Evolutionary conservation across 2,113 vertebrate genomes (phyloP).

Genomic region (Edolisoma coerulescens): DNA sequence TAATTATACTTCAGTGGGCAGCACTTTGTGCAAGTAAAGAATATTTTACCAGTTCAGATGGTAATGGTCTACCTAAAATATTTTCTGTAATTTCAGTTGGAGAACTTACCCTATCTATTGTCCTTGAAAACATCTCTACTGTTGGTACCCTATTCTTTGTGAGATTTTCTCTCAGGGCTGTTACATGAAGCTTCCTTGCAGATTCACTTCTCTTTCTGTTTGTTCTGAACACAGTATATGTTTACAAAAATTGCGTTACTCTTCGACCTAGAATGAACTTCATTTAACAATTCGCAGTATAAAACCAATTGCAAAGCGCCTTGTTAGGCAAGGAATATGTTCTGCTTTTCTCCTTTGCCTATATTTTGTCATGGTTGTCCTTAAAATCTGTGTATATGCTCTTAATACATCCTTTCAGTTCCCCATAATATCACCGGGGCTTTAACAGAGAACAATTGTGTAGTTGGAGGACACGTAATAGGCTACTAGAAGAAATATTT

Average conservation of each 20-base stretch:
- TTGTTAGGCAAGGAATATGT: background rate
- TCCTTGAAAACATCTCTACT: background rate
- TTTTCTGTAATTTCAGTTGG: background rate
- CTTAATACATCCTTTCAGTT: background rate
- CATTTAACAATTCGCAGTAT: background rate
- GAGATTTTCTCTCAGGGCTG: background rate
- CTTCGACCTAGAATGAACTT: background rate
- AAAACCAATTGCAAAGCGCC: background rate
- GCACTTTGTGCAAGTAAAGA: background rate
- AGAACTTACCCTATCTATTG: background rate
- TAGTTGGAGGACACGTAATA: conserved; percentile 12
- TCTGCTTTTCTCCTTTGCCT: conserved; percentile 3
- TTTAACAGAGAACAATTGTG: conserved; percentile 46
- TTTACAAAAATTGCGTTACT: background rate
- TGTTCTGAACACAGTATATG: background rate
- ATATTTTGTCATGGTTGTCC: background rate
- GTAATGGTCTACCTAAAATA: background rate
- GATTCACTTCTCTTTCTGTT: background rate
- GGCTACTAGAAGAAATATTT: conserved; percentile 46
- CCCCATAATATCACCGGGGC: background rate
- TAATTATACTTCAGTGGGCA: background rate
- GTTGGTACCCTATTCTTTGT: background rate
- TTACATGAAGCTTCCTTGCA: background rate
- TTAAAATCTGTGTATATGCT: background rate
- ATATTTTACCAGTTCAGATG: background rate